Evolutionary conservation across 2,888 invertebrate species (phyloP).

Genomic region (Dynastes hyllus): DNA sequence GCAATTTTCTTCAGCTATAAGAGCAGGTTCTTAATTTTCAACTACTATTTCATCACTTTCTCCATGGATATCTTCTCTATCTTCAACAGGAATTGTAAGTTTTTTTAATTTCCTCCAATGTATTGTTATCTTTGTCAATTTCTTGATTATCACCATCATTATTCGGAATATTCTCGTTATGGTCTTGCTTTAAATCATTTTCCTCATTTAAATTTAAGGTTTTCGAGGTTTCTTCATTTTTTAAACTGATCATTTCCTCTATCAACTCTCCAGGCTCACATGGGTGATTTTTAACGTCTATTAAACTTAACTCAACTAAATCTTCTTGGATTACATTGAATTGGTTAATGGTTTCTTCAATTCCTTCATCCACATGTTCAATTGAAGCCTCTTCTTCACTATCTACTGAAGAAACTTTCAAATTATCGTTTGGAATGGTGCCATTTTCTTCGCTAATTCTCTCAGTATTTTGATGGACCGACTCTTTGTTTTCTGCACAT

Average conservation of each 20-base stretch:
- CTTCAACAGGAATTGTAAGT: no score
- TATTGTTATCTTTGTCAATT: no score
- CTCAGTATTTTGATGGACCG: neutral
- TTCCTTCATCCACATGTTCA: neutral
- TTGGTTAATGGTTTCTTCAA: neutral
- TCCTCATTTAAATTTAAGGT: neutral
- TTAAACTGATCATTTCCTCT: neutral
- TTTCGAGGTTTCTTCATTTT: neutral
- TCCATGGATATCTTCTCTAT: neutral
- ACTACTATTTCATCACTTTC: neutral
- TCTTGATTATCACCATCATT: neutral
- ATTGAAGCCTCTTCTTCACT: no score
- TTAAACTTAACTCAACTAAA: neutral
- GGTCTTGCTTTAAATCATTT: neutral
- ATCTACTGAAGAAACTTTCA: no score
- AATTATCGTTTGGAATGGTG: no score
- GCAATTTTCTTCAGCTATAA: no score
- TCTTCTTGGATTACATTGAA: no score
- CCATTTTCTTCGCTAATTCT: neutral
- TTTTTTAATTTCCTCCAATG: no score
- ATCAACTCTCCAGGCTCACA: neutral
- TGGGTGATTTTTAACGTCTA: neutral
- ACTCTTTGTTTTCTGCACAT: neutral
- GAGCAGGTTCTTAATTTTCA: neutral
- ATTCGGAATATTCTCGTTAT: neutral